A percentile compares a stretch with the other conserved stretches of the same genome.
Conservation (phyloP, 2,113 vertebrate species). For the Emberiza fucata region DNA sequence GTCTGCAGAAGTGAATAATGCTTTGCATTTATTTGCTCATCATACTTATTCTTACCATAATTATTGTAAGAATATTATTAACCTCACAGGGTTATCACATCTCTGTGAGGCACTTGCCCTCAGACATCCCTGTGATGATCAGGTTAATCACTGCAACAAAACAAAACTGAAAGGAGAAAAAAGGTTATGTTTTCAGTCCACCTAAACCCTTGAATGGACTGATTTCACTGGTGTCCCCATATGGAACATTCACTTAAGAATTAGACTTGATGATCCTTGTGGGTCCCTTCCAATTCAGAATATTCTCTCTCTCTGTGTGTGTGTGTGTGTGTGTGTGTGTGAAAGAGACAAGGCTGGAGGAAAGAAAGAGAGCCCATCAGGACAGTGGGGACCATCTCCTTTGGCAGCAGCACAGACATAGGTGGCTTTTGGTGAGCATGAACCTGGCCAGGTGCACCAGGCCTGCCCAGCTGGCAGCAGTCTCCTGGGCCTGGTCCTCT, state of each 20-base stretch:
- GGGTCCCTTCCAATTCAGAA: neutral
- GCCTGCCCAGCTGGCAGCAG: neutral
- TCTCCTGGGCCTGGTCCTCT: neutral
- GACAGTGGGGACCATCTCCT: neutral
- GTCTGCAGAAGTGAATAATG: neutral
- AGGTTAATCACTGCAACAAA: neutral
- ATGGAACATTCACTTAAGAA: neutral
- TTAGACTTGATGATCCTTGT: neutral
- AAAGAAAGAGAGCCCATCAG: accelerated
- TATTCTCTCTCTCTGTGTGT: neutral
- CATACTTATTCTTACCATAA: neutral
- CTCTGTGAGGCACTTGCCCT: neutral
- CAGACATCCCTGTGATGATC: neutral
- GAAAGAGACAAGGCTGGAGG: neutral
- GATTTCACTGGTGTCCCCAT: neutral
- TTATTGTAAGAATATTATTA: neutral
- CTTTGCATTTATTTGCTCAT: neutral
- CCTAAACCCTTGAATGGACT: neutral
- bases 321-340: no score
- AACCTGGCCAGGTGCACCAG: neutral
- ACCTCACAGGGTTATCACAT: neutral
- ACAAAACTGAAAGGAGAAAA: neutral
- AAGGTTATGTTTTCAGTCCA: neutral
- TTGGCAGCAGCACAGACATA: neutral
- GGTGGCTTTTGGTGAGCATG: neutral